These are phyloP conservation scores for Drosophila lacicola DNA, from an alignment of 2,888 invertebrate species.

Conservation along the genomic window DNA sequence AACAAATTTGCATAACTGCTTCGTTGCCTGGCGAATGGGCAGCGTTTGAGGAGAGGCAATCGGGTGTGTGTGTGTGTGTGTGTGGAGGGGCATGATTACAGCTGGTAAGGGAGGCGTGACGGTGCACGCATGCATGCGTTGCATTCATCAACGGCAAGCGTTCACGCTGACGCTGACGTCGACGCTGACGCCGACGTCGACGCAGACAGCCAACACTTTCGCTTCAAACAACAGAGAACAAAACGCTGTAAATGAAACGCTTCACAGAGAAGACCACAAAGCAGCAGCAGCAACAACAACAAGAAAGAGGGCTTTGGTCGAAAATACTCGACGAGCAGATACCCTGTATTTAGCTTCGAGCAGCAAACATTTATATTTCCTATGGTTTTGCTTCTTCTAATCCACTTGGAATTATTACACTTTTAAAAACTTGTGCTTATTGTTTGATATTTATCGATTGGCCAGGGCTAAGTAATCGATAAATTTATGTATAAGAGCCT, in stretches of 20 bases:
- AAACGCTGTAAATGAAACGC: constrained; percentile 72
- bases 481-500: too few species aligned
- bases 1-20: constrained; percentile 79
- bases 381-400: too few species aligned
- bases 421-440: too few species aligned
- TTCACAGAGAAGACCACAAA: constrained; percentile 57
- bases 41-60: constrained; percentile 2
- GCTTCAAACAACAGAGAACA: constrained; percentile 50
- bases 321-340: background rate
- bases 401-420: too few species aligned
- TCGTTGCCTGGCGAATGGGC: constrained; percentile 54
- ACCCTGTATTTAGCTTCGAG: background rate
- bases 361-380: too few species aligned
- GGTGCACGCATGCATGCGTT: constrained; percentile 78
- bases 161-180: background rate
- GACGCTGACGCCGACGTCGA: constrained; percentile 9
- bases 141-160: constrained; percentile 69
- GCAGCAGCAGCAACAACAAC: constrained; percentile 34
- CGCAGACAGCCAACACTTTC: constrained; percentile 55
- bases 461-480: too few species aligned
- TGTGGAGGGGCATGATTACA: constrained; percentile 9
- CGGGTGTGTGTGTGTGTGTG: too few species aligned
- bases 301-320: background rate
- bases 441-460: too few species aligned
- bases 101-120: constrained; percentile 40